Base-by-base conservation (phyloP, 2,888 invertebrate genomes). In the Pardosa pseudoannulata region DNA sequence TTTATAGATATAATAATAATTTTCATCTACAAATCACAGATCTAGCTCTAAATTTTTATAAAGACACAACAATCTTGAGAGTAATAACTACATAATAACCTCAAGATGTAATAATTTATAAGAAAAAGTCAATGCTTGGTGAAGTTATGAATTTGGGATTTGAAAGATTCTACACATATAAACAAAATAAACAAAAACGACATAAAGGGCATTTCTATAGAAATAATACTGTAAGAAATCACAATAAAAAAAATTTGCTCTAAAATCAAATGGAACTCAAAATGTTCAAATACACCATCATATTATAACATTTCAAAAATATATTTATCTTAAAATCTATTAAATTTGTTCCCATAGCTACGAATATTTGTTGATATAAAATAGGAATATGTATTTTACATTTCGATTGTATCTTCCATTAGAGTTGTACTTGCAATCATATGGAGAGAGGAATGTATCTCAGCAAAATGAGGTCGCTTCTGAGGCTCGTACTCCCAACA, bases 401-500 rank as follows among this genome's bases (percentile, higher is more conserved):
- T 36, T 50, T 78, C 78, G 2, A 50, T 23, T 23, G 70, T 46
- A 27, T 87, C 87, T 71, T 87, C 87, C 46, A 68, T 70, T 23
- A 79, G 29, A n/a, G 62, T 28, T 23, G 87, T 50, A 65, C 41
- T 56, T 19, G 81, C 81, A 76, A 82, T 36, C 13, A 71, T 62
- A 1, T 79, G 41, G n/a, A 87, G 36, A 1, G 72, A 64, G 1
- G 82, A 76, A 65, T 79, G 80, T 36, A 98, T 95, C 92, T 97
- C 96, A 91, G 96, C 95, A 92, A 98, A 98, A 92, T 97, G 97
- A 46, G 97, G 98, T 90, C 98, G 93, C 90, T 95, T 95, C 89
- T 97, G 97, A 1, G 97, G 95, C 90, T 97, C 95, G 91, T 97
- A 97, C 90, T 97, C 96, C 98, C 98, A 98, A 91, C 98, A 98